Base-by-base conservation (phyloP, 2,888 invertebrate genomes). In the Lepidonotus clava region DNA sequence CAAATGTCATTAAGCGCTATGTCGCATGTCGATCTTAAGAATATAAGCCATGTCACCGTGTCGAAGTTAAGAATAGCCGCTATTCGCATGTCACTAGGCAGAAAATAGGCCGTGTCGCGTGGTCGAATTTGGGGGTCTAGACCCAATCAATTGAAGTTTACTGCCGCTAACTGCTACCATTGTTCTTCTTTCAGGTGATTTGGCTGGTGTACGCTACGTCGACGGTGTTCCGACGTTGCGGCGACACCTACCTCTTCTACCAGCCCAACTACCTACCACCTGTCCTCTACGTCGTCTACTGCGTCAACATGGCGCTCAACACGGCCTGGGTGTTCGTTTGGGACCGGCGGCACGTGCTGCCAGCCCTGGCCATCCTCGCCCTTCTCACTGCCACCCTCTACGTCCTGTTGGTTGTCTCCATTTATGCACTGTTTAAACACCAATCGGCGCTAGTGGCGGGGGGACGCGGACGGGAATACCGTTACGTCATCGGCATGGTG, bases 251-350 rank as follows among this genome's bases (percentile, higher is more conserved):
- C 1, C 77, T 91, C 21, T 92, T 92, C 87, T 76, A 87, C 6
- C 85, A 89, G 21, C 92, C 92, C 0, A 85, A 87, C 0, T 87
- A 91, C 77, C 87, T 91, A 28, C 89, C 91, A 2, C 86, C 88
- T 0, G 66, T 89, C 11, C 87, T 90, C 53, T 89, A 90, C 83
- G 67, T 90, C 18, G 36, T 87, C 32, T 90, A 90, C 66, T 80
- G 88, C 6, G 11, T 90, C 32, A 91, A 91, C 86, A 86, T 90
- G 56, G 87, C 71, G 14, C 85, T 90, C 24, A 91, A 91, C 86
- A 88, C 91, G 11, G 88, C 88, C 8, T 92, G 92, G 92, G 40
- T 91, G 67, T 90, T 92, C 80, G 85, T 91, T 0, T 92, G 90
- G 89, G 91, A 90, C 83, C 80, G 91, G 24, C 36, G 5, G 38